phyloP scores from a whole-genome alignment of 2,797 vertebrate species.

The Oreortyx pictus region DNA sequence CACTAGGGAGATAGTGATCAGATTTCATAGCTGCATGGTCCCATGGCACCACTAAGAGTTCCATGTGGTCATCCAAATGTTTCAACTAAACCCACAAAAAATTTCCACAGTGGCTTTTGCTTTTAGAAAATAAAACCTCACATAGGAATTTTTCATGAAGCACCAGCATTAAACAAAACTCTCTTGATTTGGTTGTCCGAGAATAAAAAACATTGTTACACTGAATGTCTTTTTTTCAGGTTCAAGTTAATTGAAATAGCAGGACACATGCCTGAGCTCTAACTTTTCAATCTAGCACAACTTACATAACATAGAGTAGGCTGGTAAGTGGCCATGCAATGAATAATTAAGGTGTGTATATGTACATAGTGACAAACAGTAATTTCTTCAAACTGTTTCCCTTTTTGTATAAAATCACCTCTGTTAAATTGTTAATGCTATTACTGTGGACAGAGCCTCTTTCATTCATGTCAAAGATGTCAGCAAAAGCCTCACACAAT shows the following conservation, averaged over 20 bases:
- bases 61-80: constrained; percentile 99
- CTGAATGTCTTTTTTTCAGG: not conserved
- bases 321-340: constrained; percentile 65
- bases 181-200: constrained; percentile 38
- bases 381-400: constrained; percentile 69
- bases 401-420: constrained; percentile 64
- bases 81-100: constrained; percentile 89
- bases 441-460: constrained; percentile 71
- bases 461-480: constrained; percentile 72
- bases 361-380: constrained; percentile 70
- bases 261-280: not conserved
- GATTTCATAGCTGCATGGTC: constrained; percentile 99
- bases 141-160: constrained; percentile 45
- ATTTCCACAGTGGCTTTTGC: constrained; percentile 71
- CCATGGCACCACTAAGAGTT: constrained; percentile 95
- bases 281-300: constrained; percentile 56
- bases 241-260: constrained; percentile 1
- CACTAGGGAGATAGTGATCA: constrained; percentile 98
- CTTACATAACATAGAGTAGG: constrained; percentile 55
- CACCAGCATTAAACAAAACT: constrained; percentile 37
- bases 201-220: constrained; percentile 5
- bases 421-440: constrained; percentile 80
- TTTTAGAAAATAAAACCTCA: constrained; percentile 79
- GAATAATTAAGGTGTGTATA: constrained; percentile 78
- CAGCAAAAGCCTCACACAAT: constrained; percentile 68